Conservation (phyloP, 2,888 invertebrate species). For the Amaurobius ferox region DNA sequence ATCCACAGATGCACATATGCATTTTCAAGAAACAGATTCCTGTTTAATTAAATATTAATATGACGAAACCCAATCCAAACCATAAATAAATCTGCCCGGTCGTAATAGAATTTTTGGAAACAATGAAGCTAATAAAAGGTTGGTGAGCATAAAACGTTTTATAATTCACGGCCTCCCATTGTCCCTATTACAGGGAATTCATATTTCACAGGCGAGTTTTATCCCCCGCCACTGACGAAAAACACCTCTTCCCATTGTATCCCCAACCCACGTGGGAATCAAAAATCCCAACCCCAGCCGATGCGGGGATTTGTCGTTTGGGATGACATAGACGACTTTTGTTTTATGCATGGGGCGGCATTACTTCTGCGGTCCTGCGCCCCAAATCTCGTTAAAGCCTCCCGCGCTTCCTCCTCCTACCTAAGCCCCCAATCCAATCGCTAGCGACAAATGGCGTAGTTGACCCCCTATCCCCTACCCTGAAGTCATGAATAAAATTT, state of each 20-base stretch:
- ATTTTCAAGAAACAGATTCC: too few relatives aligned
- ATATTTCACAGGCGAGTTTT: background rate
- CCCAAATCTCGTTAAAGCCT: constrained; percentile 66
- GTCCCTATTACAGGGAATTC: background rate
- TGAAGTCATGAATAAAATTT: constrained; percentile 71
- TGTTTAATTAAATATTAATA: too few relatives aligned
- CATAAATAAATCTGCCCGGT: too few relatives aligned
- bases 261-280: constrained; percentile 56
- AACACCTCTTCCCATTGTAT: background rate
- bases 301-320: constrained; percentile 43
- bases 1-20: too few relatives aligned
- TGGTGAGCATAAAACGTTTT: background rate
- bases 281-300: constrained; percentile 22
- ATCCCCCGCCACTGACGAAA: background rate
- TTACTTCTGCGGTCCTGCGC: constrained; percentile 66
- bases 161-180: constrained; percentile 9
- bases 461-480: constrained; percentile 41
- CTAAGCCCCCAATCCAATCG: constrained; percentile 49
- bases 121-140: background rate
- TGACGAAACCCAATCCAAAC: too few relatives aligned
- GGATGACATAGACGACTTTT: constrained; percentile 69
- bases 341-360: constrained; percentile 70
- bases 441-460: constrained; percentile 70
- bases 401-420: constrained; percentile 2
- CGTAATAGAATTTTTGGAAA: constrained; percentile 5